Evolutionary conservation across 2,797 vertebrate species (phyloP).

Genomic region (Emydoidea blandingii): DNA sequence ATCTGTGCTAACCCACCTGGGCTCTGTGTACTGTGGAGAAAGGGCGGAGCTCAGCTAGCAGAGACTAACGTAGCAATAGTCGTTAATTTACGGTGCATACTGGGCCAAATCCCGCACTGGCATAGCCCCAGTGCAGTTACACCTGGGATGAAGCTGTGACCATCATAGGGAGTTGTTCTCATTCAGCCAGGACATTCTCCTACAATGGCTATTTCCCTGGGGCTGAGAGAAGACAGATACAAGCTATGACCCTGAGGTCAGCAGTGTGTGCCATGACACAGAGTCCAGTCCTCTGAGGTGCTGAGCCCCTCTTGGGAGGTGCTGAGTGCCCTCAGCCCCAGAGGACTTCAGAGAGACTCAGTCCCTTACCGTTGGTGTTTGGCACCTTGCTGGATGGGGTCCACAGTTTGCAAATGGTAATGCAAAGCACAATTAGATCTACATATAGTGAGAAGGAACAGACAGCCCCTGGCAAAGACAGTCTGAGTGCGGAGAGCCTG

Average conservation of each 20-base stretch:
- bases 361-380: neutral
- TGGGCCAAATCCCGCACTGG: neutral
- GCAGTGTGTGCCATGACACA: neutral
- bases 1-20: neutral
- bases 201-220: neutral
- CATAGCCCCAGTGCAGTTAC: neutral
- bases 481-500: neutral
- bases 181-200: neutral
- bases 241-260: neutral
- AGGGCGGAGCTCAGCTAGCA: neutral
- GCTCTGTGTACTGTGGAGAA: neutral
- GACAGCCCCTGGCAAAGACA: neutral
- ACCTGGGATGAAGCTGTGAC: neutral
- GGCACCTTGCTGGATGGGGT: neutral
- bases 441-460: neutral
- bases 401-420: neutral
- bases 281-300: neutral
- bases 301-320: too few relatives aligned
- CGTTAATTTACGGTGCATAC: neutral
- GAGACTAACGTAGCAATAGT: neutral
- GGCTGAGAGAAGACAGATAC: neutral
- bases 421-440: neutral
- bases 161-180: neutral
- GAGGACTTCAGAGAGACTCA: neutral
- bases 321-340: neutral